A percentile compares a stretch with the other conserved stretches of the same genome.
Conservation (phyloP, 2,888 invertebrate species). For the Andrena bicolor region DNA sequence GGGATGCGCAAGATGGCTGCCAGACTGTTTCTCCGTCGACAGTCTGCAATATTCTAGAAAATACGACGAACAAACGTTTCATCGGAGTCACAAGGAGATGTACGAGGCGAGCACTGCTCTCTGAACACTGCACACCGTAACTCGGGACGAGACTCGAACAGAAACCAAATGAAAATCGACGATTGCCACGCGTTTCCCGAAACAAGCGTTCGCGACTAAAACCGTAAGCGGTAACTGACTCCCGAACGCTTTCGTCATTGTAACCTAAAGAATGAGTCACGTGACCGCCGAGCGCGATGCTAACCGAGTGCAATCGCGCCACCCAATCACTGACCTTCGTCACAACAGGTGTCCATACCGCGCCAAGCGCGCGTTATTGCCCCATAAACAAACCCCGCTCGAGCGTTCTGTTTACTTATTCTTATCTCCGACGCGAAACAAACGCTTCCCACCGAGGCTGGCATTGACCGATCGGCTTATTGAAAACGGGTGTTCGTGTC, state of each 20-base stretch:
- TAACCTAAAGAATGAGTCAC: neutral
- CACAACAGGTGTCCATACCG: constrained; percentile 38
- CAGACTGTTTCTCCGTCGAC: neutral
- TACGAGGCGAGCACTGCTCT: neutral
- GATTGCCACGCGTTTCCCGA: neutral
- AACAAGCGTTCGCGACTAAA: neutral
- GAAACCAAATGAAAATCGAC: neutral
- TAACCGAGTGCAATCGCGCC: constrained; percentile 7
- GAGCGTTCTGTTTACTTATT: neutral
- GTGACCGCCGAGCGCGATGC: constrained; percentile 16
- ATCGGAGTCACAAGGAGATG: too few species aligned
- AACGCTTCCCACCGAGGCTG: constrained; percentile 11
- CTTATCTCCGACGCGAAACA: neutral
- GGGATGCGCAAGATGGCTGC: neutral
- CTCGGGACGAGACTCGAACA: neutral
- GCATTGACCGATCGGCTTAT: constrained; percentile 8
- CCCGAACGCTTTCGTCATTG: neutral
- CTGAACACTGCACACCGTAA: neutral
- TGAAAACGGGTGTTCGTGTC: neutral
- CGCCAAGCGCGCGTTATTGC: neutral
- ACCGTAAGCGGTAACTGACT: constrained; percentile 4
- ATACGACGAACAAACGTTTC: too few species aligned
- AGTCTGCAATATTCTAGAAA: neutral
- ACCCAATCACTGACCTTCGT: constrained; percentile 5
- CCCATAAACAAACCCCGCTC: neutral